Conservation (phyloP, 1,140 invertebrate genomes). For the Amphibalanus amphitrite region DNA sequence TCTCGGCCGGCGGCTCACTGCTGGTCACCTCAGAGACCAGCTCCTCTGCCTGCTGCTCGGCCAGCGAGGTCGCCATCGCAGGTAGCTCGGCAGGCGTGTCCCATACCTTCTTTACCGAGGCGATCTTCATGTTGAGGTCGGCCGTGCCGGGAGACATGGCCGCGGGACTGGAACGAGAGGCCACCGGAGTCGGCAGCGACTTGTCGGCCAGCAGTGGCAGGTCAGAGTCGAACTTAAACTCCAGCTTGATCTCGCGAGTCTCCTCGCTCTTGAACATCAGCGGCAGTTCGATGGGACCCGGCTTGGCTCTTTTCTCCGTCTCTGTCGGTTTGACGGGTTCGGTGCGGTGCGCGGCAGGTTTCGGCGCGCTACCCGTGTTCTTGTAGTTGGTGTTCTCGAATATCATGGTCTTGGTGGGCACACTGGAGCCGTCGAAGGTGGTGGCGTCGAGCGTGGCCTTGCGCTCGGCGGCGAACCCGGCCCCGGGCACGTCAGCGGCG, state of each 20-base stretch:
- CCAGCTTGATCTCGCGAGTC: constrained; percentile 69
- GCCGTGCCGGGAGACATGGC: constrained; percentile 54
- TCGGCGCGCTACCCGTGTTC: constrained; percentile 26
- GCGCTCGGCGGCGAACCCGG: constrained; percentile 2
- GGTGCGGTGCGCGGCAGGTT: constrained; percentile 29
- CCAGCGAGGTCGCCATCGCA: neutral
- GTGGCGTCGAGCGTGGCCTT: constrained; percentile 17
- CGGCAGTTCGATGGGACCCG: constrained; percentile 40
- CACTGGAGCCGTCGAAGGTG: constrained; percentile 46
- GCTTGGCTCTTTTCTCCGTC: constrained; percentile 21
- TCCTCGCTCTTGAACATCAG: constrained; percentile 44
- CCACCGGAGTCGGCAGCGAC: constrained; percentile 36
- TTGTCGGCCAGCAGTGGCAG: constrained; percentile 41
- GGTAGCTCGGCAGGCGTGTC: constrained; percentile 40
- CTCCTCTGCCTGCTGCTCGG: neutral
- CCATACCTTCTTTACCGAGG: constrained; percentile 74
- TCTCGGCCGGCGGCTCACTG: neutral
- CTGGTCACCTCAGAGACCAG: neutral
- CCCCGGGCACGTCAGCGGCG: neutral
- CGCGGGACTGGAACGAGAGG: constrained; percentile 31
- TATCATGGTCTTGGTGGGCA: constrained; percentile 70
- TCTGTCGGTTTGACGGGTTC: constrained; percentile 24
- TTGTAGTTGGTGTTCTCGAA: constrained; percentile 85
- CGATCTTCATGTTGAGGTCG: constrained; percentile 83
- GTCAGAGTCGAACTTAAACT: constrained; percentile 70